Evolutionary conservation across 2,888 invertebrate genomes (phyloP).

Genomic region (Harmothoe impar): DNA sequence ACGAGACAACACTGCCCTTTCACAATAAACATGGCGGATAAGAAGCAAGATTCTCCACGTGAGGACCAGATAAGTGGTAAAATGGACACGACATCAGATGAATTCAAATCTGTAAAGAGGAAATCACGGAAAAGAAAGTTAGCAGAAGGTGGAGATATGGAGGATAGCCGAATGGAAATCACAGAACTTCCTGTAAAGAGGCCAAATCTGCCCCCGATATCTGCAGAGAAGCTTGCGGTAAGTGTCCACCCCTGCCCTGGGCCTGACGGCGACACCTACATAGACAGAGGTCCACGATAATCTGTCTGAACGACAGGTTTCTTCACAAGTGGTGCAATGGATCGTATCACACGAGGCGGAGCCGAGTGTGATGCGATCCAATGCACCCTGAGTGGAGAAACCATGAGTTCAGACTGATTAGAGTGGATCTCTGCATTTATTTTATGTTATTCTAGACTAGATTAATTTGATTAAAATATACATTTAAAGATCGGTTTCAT

Average conservation of each 20-base stretch:
- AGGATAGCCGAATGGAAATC: conserved; percentile 78
- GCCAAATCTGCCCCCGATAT: conserved; percentile 80
- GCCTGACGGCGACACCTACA: no score
- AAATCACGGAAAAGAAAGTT: conserved; percentile 73
- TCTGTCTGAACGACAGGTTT: no score
- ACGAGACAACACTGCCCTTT: conserved; percentile 34
- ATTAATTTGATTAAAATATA: no score
- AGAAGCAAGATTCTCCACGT: conserved; percentile 11
- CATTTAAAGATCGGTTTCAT: no score
- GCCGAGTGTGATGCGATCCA: no score
- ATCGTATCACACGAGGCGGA: no score
- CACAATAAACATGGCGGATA: conserved; percentile 60
- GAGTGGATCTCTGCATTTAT: no score
- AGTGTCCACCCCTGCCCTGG: background rate
- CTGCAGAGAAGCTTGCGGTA: conserved; percentile 75
- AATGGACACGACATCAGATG: conserved; percentile 33
- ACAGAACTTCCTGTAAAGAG: conserved; percentile 74
- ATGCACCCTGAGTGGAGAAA: no score
- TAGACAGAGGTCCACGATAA: no score
- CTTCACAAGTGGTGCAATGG: no score
- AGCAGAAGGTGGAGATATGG: conserved; percentile 64
- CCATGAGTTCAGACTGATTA: no score
- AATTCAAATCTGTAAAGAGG: conserved; percentile 68
- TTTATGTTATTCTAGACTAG: no score
- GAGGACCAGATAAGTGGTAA: conserved; percentile 12